A percentile compares a stretch with the other conserved stretches of the same genome.
These are phyloP conservation scores for Microcebus tavaratra DNA, from an alignment of 2,113 vertebrate genomes.

Conservation along the genomic window DNA sequence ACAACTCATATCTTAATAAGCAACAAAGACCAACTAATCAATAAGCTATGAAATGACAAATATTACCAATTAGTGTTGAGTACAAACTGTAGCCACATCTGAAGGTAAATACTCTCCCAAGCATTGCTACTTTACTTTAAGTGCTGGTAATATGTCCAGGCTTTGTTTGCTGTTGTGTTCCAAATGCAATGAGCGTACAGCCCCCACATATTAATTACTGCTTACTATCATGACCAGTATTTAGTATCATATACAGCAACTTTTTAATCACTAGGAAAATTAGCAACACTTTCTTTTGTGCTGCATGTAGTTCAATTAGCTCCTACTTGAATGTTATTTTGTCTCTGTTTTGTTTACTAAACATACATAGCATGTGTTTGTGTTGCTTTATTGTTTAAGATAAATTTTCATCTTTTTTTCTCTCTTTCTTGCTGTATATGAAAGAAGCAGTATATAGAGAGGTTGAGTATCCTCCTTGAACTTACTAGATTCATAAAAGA, in stretches of 20 bases:
- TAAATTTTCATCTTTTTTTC: not conserved
- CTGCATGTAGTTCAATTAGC: not conserved
- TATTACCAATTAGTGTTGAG: constrained; percentile 70
- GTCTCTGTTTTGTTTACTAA: not conserved
- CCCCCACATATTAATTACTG: not conserved
- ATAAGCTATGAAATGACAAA: constrained; percentile 75
- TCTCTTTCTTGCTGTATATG: not conserved
- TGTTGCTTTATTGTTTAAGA: not conserved
- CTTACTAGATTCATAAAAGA: not conserved
- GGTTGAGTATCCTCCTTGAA: not conserved
- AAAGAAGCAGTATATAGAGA: not conserved
- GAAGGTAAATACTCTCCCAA: constrained; percentile 33
- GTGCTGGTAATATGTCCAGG: not conserved
- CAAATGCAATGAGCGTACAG: not conserved
- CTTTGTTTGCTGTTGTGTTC: not conserved
- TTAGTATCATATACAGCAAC: not conserved
- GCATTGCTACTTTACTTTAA: not conserved
- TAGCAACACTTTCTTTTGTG: constrained; percentile 14
- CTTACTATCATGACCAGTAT: not conserved
- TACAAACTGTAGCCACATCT: constrained; percentile 35
- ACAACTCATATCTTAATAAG: constrained; percentile 74
- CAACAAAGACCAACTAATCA: constrained; percentile 68
- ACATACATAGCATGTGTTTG: not conserved
- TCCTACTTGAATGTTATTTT: not conserved
- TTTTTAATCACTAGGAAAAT: constrained; percentile 38